Evolutionary conservation across 2,888 invertebrate genomes (phyloP).

Genomic region (Molorchus minor): DNA sequence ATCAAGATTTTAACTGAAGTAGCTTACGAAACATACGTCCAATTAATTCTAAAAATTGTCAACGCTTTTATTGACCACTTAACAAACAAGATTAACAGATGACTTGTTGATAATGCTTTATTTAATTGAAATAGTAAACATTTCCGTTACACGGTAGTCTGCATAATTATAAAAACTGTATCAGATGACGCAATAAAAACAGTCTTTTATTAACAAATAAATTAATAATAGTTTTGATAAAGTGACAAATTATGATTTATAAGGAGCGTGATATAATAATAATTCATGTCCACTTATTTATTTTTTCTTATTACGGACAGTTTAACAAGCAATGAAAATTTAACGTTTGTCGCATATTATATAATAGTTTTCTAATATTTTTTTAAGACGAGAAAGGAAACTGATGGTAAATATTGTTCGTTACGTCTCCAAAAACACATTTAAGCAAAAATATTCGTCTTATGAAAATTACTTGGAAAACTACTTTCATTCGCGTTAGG

Average conservation of each 20-base stretch:
- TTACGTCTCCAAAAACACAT: too few relatives aligned
- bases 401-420: too few relatives aligned
- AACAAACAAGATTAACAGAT: conserved; percentile 26
- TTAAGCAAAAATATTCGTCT: too few relatives aligned
- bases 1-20: conserved; percentile 17
- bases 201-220: not conserved
- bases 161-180: conserved; percentile 4
- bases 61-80: conserved; percentile 23
- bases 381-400: too few relatives aligned
- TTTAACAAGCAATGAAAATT: too few relatives aligned
- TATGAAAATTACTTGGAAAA: too few relatives aligned
- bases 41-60: conserved; percentile 26
- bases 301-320: too few relatives aligned
- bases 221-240: not conserved
- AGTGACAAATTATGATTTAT: not conserved
- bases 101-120: conserved; percentile 29
- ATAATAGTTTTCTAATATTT: too few relatives aligned
- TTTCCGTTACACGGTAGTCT: conserved; percentile 16
- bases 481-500: too few relatives aligned
- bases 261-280: too few relatives aligned
- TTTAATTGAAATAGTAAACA: conserved; percentile 23
- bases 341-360: too few relatives aligned
- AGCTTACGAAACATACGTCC: conserved; percentile 19
- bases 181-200: conserved; percentile 8
- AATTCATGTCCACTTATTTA: too few relatives aligned